Evolutionary conservation across 2,113 vertebrate genomes (phyloP).

Genomic region (Rhineura floridana): DNA sequence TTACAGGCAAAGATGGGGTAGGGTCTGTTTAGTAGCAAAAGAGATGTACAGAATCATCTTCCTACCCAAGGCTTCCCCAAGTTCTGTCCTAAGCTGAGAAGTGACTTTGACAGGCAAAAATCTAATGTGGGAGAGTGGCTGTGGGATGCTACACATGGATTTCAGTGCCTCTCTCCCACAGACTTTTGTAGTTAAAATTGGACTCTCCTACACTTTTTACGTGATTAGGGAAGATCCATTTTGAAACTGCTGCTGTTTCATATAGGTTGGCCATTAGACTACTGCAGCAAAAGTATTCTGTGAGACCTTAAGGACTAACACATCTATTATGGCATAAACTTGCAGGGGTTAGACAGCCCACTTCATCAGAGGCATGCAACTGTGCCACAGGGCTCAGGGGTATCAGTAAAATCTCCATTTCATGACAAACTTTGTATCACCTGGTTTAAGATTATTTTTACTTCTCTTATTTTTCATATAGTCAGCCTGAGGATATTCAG

Average conservation of each 20-base stretch:
- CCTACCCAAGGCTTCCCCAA: not conserved
- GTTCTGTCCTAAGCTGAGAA: not conserved
- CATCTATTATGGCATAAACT: no score
- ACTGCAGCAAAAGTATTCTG: no score
- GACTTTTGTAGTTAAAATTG: no score
- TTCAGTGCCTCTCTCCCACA: not conserved
- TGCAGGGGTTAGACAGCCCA: no score
- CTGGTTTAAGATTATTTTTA: not conserved
- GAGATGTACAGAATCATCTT: not conserved
- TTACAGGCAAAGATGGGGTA: not conserved
- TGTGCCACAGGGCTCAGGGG: not conserved
- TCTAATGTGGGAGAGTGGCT: not conserved
- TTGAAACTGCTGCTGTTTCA: not conserved
- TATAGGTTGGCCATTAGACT: not conserved
- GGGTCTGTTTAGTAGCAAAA: not conserved
- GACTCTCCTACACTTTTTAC: no score
- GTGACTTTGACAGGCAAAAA: not conserved
- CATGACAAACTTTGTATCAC: not conserved
- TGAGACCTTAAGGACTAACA: no score
- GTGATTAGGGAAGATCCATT: no score
- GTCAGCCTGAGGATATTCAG: not conserved
- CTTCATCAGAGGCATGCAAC: no score
- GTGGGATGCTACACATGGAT: not conserved
- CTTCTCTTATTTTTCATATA: not conserved
- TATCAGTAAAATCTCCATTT: not conserved